Evolutionary conservation across 2,888 invertebrate genomes (phyloP), one percentile per base, ranked within the genome.

Genomic region (Latrodectus elegans): DNA sequence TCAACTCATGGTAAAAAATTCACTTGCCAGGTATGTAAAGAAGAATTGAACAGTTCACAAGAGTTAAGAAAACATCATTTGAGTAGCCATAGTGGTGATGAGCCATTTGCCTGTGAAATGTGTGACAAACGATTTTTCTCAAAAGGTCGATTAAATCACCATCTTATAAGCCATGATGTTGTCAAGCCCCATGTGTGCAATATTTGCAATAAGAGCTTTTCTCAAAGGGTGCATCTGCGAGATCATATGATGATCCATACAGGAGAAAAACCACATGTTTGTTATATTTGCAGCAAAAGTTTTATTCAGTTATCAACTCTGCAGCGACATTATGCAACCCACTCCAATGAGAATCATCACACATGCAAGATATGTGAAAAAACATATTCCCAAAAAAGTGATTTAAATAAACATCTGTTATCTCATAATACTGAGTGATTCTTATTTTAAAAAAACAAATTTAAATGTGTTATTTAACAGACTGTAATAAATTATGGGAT

Each of bases 221-320:
- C 53, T 26, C 82, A 82, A 15, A 38, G 60, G 4, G 60, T 68
- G n/a, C 82, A 82, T 22, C 55, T 82, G 55, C n/a, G 75, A 6
- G 82, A 82, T 75, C 82, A 82, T 17, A 14, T 68, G n/a, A 82
- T 82, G 82, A 82, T 82, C 52, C 82, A 82, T 55, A 82, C 75
- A 1, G 82, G 82, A 10, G 82, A 82, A 60, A 82, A 82, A 17
- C 82, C 82, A 4, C 82, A 82, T 51, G 52, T 75, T 1, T 82
- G 82, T 49, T 82, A 82, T 67, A 67, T 82, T 12, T 82, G 82
- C 60, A 75, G 51, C 49, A 82, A 82, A 49, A 75, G 74, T 53
- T 82, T 82, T 53, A 82, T 82, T 15, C 82, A 82, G 49, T 22
- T 82, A 15, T 82, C 82, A 2, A 74, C 82, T 6, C 38, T 82